phyloP scores from a whole-genome alignment of 2,797 vertebrate species.

The Gouania willdenowi region DNA sequence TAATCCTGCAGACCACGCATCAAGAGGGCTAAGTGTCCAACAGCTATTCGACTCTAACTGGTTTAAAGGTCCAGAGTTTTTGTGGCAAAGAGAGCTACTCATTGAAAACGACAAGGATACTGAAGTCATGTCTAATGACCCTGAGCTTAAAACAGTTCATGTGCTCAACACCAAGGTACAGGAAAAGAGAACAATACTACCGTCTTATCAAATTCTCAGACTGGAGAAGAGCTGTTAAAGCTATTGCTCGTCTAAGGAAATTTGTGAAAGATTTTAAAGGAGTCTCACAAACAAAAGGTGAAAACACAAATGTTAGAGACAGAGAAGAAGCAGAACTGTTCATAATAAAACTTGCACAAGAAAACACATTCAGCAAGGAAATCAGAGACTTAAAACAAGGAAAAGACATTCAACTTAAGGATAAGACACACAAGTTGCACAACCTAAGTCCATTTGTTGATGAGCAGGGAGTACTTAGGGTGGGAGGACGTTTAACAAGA shows the following conservation, averaged over 20 bases:
- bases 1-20: constrained; percentile 10
- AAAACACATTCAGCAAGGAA: neutral
- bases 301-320: constrained; percentile 6
- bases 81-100: constrained; percentile 6
- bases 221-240: constrained; percentile 26
- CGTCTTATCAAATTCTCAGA: constrained; percentile 6
- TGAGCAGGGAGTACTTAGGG: constrained; percentile 6
- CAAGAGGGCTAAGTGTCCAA: neutral
- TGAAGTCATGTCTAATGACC: neutral
- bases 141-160: neutral
- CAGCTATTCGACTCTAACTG: constrained; percentile 12
- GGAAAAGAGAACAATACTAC: constrained; percentile 4
- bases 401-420: neutral
- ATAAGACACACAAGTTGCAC: constrained; percentile 1
- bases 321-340: constrained; percentile 7
- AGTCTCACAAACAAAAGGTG: neutral
- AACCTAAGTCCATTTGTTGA: constrained; percentile 14
- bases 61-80: constrained; percentile 15
- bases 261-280: constrained; percentile 5
- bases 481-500: constrained; percentile 13
- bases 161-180: constrained; percentile 1
- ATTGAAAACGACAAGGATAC: neutral
- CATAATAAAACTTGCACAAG: neutral
- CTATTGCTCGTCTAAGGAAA: constrained; percentile 9
- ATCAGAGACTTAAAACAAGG: neutral